These are phyloP conservation scores for Chiridota heheva DNA, from an alignment of 35 echinoderm and acorn worm genomes.

Conservation along the genomic window DNA sequence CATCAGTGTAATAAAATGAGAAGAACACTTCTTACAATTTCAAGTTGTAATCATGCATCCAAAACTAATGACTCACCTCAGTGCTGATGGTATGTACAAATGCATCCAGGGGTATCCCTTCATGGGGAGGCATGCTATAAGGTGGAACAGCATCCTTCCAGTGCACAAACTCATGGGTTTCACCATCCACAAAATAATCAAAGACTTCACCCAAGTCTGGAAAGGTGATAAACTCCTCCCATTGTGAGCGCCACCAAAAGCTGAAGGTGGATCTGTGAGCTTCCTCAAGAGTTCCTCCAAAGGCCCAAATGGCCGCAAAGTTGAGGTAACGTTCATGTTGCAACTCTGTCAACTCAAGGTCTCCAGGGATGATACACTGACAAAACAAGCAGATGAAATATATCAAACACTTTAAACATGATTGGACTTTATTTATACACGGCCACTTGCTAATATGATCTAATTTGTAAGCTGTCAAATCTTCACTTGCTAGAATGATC, in stretches of 20 bases:
- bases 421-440: too few species aligned
- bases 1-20: too few species aligned
- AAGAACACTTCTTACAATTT: too few species aligned
- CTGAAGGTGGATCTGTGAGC: slow-evolving; percentile 70
- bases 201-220: slow-evolving; percentile 92
- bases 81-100: slow-evolving; percentile 84
- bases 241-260: slow-evolving; percentile 85
- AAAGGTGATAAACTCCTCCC: slow-evolving; percentile 56
- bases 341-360: slow-evolving; percentile 44
- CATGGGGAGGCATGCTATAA: slow-evolving; percentile 99
- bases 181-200: slow-evolving; percentile 97
- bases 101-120: slow-evolving; percentile 93
- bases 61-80: slow-evolving; percentile 66
- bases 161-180: slow-evolving; percentile 72
- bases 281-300: slow-evolving; percentile 93
- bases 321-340: slow-evolving; percentile 81
- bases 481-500: too few species aligned
- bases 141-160: slow-evolving; percentile 91
- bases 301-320: slow-evolving; percentile 95
- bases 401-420: too few species aligned
- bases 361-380: slow-evolving; percentile 63
- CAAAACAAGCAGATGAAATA: neutral
- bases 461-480: too few species aligned
- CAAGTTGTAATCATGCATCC: neutral
- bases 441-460: too few species aligned